Percentiles rank a stretch among this genome's conserved stretches.
phyloP scores from a whole-genome alignment of 92 coral and sea anemone species.

The Porites cylindrica region DNA sequence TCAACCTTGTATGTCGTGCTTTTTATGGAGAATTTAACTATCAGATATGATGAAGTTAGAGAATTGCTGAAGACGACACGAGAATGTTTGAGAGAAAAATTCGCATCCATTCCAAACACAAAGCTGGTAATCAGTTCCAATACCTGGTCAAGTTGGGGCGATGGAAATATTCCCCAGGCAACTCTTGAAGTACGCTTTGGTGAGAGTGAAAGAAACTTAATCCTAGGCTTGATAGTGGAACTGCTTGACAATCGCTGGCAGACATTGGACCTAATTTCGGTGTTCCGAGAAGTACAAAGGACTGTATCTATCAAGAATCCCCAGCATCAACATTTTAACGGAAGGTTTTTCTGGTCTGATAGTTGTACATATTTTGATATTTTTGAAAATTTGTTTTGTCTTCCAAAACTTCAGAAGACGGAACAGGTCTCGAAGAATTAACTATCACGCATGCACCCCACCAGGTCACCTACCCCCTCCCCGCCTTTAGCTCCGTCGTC shows the following conservation, averaged over 20 bases:
- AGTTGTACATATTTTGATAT: background rate
- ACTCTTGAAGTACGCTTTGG: too few species aligned
- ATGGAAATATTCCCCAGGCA: background rate
- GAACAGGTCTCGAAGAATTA: background rate
- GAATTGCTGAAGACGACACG: too few species aligned
- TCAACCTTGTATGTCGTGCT: too few species aligned
- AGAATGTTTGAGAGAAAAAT: background rate
- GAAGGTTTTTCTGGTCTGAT: too few species aligned
- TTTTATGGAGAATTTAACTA: too few species aligned
- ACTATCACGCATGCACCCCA: too few species aligned
- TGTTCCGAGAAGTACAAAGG: constrained; percentile 7
- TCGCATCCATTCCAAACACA: background rate
- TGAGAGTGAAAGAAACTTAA: background rate
- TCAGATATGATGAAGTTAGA: too few species aligned
- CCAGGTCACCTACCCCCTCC: too few species aligned
- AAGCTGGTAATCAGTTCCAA: background rate
- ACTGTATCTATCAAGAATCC: background rate
- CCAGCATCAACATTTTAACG: too few species aligned
- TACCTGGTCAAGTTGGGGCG: background rate
- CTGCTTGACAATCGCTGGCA: constrained; percentile 6
- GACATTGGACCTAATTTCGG: background rate
- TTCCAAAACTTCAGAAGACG: background rate
- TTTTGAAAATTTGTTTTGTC: background rate
- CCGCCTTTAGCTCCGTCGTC: too few species aligned
- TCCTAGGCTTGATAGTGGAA: background rate